Conservation (phyloP, 1,140 invertebrate species). For the Apis laboriosa region DNA sequence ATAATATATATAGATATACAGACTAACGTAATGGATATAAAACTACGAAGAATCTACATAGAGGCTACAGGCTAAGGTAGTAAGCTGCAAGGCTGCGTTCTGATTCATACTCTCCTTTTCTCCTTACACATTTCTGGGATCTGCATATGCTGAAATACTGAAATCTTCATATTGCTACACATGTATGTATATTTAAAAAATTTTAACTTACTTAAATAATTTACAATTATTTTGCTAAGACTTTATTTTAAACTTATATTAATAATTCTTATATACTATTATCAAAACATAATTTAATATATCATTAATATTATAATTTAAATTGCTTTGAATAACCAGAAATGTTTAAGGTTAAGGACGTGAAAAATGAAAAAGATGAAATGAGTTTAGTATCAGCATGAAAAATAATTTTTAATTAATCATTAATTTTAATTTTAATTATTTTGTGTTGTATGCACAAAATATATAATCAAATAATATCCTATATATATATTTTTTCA, state of each 20-base stretch:
- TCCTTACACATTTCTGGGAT: conserved; percentile 65
- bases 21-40: conserved; percentile 56
- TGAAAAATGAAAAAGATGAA: conserved; percentile 54
- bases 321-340: conserved; percentile 46
- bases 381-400: conserved; percentile 21
- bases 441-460: background rate
- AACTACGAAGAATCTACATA: conserved; percentile 72
- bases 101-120: conserved; percentile 66
- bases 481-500: too few relatives aligned
- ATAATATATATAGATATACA: conserved; percentile 44
- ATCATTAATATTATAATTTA: background rate
- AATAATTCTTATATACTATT: conserved; percentile 35
- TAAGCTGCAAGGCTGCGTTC: conserved; percentile 76
- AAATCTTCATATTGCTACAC: conserved; percentile 18
- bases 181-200: conserved; percentile 9
- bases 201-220: conserved; percentile 30
- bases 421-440: background rate
- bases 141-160: conserved; percentile 58
- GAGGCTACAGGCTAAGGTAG: conserved; percentile 81
- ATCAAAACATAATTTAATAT: conserved; percentile 1
- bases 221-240: conserved; percentile 19
- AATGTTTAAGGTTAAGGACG: conserved; percentile 56
- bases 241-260: conserved; percentile 10
- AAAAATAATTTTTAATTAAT: conserved; percentile 2
- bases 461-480: background rate